phyloP scores from a whole-genome alignment of 2,888 invertebrate genomes.

The Balanococcus diminutus region DNA sequence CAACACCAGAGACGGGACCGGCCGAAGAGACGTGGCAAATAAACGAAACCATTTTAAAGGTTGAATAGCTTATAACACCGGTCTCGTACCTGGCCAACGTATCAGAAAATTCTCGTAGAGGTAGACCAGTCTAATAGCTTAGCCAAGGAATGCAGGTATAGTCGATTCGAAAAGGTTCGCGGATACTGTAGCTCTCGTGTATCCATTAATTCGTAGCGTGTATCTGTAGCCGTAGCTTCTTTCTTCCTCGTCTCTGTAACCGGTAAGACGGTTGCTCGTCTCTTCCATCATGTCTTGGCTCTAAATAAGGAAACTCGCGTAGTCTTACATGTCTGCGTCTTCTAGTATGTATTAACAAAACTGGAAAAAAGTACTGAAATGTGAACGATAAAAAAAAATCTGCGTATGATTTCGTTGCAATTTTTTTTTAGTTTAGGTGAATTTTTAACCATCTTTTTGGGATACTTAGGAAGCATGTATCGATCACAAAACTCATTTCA shows the following conservation, averaged over 20 bases:
- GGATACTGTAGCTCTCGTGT: slow-evolving; percentile 39
- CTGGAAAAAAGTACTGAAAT: not conserved
- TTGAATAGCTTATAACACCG: slow-evolving; percentile 52
- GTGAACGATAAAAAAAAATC: not conserved
- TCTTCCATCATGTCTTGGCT: not conserved
- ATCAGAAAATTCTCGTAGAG: not conserved
- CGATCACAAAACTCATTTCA: too few species aligned
- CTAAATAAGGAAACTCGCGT: slow-evolving; percentile 32
- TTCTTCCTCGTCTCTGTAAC: slow-evolving; percentile 4
- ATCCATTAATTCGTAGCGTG: slow-evolving; percentile 42
- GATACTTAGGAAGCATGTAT: too few species aligned
- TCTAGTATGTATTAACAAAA: not conserved
- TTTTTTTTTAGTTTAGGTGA: too few species aligned
- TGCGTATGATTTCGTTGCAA: too few species aligned
- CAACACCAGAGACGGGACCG: not conserved
- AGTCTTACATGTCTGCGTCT: not conserved
- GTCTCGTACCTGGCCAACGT: slow-evolving; percentile 45
- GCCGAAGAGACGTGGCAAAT: slow-evolving; percentile 22
- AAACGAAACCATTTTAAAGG: slow-evolving; percentile 44
- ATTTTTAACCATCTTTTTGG: too few species aligned
- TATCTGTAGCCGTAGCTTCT: slow-evolving; percentile 25
- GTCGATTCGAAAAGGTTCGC: slow-evolving; percentile 32
- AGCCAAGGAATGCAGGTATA: slow-evolving; percentile 27
- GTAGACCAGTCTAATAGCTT: slow-evolving; percentile 39
- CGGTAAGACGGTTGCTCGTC: slow-evolving; percentile 34